Percentiles rank a stretch among this genome's conserved stretches.
Conservation (phyloP, 1,140 invertebrate genomes). For the Platorchestia sp. region DNA sequence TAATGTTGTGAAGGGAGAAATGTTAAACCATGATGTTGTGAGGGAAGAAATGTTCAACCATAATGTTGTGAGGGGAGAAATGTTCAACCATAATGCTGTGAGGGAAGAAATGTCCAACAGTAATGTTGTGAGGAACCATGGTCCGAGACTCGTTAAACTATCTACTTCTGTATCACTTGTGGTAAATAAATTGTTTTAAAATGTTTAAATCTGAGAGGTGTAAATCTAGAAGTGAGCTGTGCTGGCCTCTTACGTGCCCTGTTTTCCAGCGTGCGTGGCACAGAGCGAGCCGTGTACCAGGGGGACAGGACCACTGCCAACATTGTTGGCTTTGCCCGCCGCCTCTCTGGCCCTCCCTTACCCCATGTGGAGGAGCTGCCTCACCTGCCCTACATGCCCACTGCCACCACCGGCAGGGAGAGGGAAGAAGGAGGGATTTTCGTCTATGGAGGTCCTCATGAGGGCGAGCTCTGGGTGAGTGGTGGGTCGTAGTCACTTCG, state of each 20-base stretch:
- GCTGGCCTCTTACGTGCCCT: not conserved
- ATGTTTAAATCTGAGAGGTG: no score
- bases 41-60: no score
- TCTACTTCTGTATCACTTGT: no score
- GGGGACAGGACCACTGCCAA: conserved; percentile 93
- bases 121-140: no score
- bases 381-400: conserved; percentile 80
- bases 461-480: conserved; percentile 83
- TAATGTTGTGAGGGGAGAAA: no score
- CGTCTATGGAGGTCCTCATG: conserved; percentile 84
- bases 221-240: not conserved
- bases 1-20: no score
- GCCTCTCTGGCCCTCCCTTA: conserved; percentile 89
- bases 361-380: conserved; percentile 77
- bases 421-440: conserved; percentile 88
- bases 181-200: no score
- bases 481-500: not conserved
- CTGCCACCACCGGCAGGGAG: conserved; percentile 73
- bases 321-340: conserved; percentile 91
- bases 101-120: no score
- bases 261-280: not conserved
- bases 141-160: no score
- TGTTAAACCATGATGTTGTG: no score
- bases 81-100: no score
- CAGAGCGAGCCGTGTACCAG: conserved; percentile 77